Evolutionary conservation across 2,113 vertebrate species (phyloP).

Genomic region (human): GRCh38 chr4:102293001-102293500

Average conservation of each 20-base stretch:
- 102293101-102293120: neutral
- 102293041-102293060: neutral
- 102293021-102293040: neutral
- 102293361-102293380: neutral
- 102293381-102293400: neutral
- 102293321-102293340: neutral
- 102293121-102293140: neutral
- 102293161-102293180: neutral
- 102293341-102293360: neutral
- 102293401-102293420: neutral
- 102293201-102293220: neutral
- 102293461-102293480: neutral
- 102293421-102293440: neutral
- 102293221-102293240: neutral
- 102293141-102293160: neutral
- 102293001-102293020: neutral
- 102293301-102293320: neutral
- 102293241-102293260: neutral
- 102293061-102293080: neutral
- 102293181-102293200: neutral
- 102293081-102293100: neutral
- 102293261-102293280: neutral
- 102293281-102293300: neutral
- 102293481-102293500: constrained; percentile 14
- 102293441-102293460: neutral